Percentiles rank a stretch among this genome's conserved stretches.
These are phyloP conservation scores for Sweltsa coloradensis DNA, from an alignment of 1,140 invertebrate species.

Conservation along the genomic window DNA sequence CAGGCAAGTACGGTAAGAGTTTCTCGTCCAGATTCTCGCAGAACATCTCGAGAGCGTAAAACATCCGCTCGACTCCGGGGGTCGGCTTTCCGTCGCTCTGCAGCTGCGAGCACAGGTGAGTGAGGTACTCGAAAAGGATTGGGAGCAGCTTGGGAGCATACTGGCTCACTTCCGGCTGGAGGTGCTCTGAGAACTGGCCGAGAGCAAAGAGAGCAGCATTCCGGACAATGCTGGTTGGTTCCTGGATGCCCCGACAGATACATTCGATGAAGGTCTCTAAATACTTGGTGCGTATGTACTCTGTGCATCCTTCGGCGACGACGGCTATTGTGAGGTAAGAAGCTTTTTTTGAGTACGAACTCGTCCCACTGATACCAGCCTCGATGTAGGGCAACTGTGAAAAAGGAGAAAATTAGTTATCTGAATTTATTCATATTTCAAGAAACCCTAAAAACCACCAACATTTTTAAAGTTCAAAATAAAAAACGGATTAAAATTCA, in stretches of 20 bases:
- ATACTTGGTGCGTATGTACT: constrained; percentile 59
- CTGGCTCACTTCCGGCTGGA: constrained; percentile 55
- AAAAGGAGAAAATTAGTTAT: constrained; percentile 14
- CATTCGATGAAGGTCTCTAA: constrained; percentile 53
- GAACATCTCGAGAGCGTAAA: constrained; percentile 70
- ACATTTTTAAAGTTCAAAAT: too few relatives aligned
- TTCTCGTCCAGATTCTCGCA: constrained; percentile 64
- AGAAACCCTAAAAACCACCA: too few relatives aligned
- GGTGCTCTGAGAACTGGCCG: constrained; percentile 69
- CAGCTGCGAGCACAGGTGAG: constrained; percentile 40
- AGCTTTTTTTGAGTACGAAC: constrained; percentile 50
- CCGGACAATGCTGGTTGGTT: constrained; percentile 44
- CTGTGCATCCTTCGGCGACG: constrained; percentile 67
- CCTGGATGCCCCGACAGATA: constrained; percentile 54
- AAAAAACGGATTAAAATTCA: too few relatives aligned
- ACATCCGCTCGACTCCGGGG: constrained; percentile 53
- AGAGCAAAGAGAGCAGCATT: constrained; percentile 69
- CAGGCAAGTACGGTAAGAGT: constrained; percentile 55
- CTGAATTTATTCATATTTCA: too few relatives aligned
- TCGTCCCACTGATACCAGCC: constrained; percentile 40
- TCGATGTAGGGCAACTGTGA: constrained; percentile 45
- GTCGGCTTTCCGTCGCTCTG: constrained; percentile 41
- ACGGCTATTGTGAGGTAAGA: constrained; percentile 61
- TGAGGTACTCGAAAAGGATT: constrained; percentile 56
- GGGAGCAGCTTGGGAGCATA: constrained; percentile 59